Evolutionary conservation across 2,113 vertebrate species (phyloP), one percentile per base, ranked within the genome.

Genomic region (Otolemur garnettii): DNA sequence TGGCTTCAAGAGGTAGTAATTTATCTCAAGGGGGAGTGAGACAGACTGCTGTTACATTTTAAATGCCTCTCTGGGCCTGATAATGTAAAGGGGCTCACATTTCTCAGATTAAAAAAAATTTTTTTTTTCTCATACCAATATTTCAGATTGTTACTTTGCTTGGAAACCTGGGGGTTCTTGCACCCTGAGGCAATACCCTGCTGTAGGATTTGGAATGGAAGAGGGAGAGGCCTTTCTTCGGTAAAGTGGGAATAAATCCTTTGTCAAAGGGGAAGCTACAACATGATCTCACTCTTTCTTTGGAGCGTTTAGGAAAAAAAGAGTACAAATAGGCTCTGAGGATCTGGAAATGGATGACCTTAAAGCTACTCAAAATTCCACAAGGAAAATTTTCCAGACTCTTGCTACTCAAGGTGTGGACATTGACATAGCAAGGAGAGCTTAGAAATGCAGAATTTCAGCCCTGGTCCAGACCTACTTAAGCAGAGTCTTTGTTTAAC

Each of bases 301-400:
- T 55, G 10, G 38, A 64, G 74, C 42, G 66, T 91, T 85, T 77
- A 83, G 72, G 35, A 62, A 94, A 82, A 33, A 62, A 94, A 82
- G 38, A 95, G 8, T 74, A 19, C 69, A 82, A 30, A 80, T 11
- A 14, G 50, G 17, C 19, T 84, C 35, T 30, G 84, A 71, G 74
- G 22, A 79, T 82, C 42, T 96, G 80, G 66, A 86, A 97, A 71
- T 24, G 18, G 38, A 81, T 82, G 87, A 24, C 24, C 13, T 38
- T 83, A 69, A 87, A 59, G 92, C 7, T 26, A 53, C 26, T 85
- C 30, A 94, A 78, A 66, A 87, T 33, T 90, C 35, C 38, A 45
- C 9, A 3, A 53, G 64, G 71, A 30, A 95, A 92, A 26, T 59
- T 84, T 77, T 80, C 30, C 38, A 84, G 13, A 62, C 24, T 38